Conservation (phyloP, 2,797 vertebrate genomes). For the Galagoides demidoff region DNA sequence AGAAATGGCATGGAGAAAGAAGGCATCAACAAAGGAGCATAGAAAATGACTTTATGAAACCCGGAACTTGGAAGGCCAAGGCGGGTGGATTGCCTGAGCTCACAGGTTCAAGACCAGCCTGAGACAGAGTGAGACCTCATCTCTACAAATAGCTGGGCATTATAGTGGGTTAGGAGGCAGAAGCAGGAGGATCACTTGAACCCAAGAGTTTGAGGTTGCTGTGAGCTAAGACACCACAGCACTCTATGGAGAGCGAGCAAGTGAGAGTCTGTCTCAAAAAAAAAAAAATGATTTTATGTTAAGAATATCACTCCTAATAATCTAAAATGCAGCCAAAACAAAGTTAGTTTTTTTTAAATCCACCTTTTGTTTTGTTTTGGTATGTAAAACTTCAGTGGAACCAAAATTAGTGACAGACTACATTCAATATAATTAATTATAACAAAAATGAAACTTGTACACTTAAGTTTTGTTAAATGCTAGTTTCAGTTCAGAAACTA, state of each 20-base stretch:
- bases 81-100: too few relatives aligned
- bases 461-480: not conserved
- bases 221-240: too few relatives aligned
- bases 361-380: not conserved
- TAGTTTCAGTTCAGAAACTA: not conserved
- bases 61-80: too few relatives aligned
- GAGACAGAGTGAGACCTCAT: too few relatives aligned
- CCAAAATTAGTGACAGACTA: slow-evolving; percentile 30
- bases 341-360: not conserved
- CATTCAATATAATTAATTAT: not conserved
- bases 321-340: slow-evolving; percentile 13
- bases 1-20: not conserved
- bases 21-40: rapidly evolving
- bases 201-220: too few relatives aligned
- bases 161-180: too few relatives aligned
- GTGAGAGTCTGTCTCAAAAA: too few relatives aligned
- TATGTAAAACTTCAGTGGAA: not conserved
- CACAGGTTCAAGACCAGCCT: too few relatives aligned
- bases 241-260: too few relatives aligned
- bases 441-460: not conserved
- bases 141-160: too few relatives aligned
- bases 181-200: too few relatives aligned
- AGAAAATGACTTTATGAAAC: not conserved
- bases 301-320: not conserved
- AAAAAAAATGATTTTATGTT: not conserved